Base-by-base conservation (phyloP, 2,113 vertebrate species). In the Anguilla rostrata region DNA sequence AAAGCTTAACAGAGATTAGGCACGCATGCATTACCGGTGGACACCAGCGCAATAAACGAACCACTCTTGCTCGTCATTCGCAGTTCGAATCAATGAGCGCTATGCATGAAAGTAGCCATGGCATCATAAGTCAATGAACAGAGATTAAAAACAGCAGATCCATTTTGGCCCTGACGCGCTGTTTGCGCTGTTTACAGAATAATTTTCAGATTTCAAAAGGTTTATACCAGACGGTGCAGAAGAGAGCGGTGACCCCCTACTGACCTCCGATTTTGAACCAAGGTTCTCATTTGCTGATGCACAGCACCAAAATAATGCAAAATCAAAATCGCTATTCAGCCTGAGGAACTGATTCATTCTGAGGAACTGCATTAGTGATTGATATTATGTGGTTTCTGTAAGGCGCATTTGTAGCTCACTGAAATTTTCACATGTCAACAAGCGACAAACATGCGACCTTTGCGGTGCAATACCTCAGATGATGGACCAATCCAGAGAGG, bases 311-410 rank as follows among this genome's bases (percentile, higher is more conserved):
- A 75, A 75, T 22, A 75, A 75, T 85, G 29, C 34, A n/a, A 71
- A 85, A 85, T 85, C 18, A 85, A 85, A 66, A 80, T 85, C 39
- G 43, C 75, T 49, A 81, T 15, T 56, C 26, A 78, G 41, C 56
- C n/a, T 78, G 49, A 56, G 39, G 34, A 80, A 57, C 56, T 57
- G 79, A 57, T 22, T 57, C 26, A 20, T 80, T 46, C 41, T 49
- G 3, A 18, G 34, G 41, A 41, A 29, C 49, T 63, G 46, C 46
- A 84, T 14, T 29, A 46, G 60, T 7, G 39, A 78, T 78, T 9
- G 39, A 84, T 57, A 41, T 66, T 84, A 29, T 53, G n/a, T 5
- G 43, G 22, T 29, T 60, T 49, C 14, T 16, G 8, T 66, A 66
- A 3, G 22, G 60, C n/a, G 66, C 49, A 12, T 53, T 53, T 53